These are phyloP conservation scores for Pteropus rufus DNA, from an alignment of 2,797 vertebrate species.

Conservation along the genomic window DNA sequence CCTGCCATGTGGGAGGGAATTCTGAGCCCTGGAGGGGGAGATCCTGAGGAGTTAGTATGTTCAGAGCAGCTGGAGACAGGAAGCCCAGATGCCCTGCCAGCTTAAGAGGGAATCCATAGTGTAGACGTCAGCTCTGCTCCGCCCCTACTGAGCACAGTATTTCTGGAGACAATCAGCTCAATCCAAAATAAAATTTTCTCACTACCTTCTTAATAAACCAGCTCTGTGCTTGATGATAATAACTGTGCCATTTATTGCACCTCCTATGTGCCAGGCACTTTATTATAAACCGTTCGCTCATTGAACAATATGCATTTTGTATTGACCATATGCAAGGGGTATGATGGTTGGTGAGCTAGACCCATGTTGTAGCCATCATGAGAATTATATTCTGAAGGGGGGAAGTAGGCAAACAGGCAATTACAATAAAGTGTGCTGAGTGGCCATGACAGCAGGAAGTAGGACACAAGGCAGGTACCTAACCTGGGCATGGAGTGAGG, in stretches of 20 bases:
- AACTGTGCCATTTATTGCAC: not conserved
- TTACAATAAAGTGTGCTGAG: not conserved
- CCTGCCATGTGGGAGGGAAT: not conserved
- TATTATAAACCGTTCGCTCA: not conserved
- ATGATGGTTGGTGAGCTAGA: not conserved
- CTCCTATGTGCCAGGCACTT: not conserved
- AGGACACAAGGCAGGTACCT: not conserved
- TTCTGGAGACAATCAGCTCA: not conserved
- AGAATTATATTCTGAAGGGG: not conserved
- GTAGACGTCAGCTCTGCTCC: not conserved
- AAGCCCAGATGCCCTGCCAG: not conserved
- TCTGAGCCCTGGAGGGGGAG: not conserved
- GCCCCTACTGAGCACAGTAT: not conserved
- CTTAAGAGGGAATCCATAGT: not conserved
- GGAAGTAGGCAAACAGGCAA: not conserved
- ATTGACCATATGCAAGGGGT: not conserved
- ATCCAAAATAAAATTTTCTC: not conserved
- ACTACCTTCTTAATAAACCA: not conserved
- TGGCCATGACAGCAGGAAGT: not conserved
- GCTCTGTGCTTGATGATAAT: not conserved
- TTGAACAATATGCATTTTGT: not conserved
- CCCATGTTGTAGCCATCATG: not conserved
- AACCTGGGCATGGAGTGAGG: not conserved
- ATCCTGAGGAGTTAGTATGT: not conserved
- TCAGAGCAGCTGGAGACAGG: not conserved